phyloP scores from a whole-genome alignment of 2,888 invertebrate genomes.

The Lottia scabra region DNA sequence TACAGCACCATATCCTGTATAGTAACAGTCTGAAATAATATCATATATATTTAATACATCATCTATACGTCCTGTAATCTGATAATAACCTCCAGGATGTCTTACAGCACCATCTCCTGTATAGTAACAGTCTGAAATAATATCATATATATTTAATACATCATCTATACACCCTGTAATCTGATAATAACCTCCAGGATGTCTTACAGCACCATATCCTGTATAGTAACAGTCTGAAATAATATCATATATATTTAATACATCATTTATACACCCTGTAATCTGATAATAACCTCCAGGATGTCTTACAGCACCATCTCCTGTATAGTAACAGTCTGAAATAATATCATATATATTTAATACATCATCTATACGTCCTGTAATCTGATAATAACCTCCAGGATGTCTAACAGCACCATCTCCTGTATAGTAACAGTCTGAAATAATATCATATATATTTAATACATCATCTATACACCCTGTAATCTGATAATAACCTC shows the following conservation, averaged over 20 bases:
- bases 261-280: slow-evolving; percentile 72
- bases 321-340: slow-evolving; percentile 70
- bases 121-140: slow-evolving; percentile 69
- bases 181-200: slow-evolving; percentile 69
- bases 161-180: slow-evolving; percentile 73
- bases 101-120: slow-evolving; percentile 71
- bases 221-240: slow-evolving; percentile 70
- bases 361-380: slow-evolving; percentile 72
- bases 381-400: slow-evolving; percentile 71
- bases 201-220: slow-evolving; percentile 71
- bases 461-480: slow-evolving; percentile 73
- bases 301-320: slow-evolving; percentile 70
- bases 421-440: slow-evolving; percentile 71
- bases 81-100: slow-evolving; percentile 68
- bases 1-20: slow-evolving; percentile 71
- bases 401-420: slow-evolving; percentile 69
- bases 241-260: slow-evolving; percentile 70
- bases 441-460: slow-evolving; percentile 65
- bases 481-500: slow-evolving; percentile 71
- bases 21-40: slow-evolving; percentile 68
- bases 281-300: slow-evolving; percentile 70
- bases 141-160: slow-evolving; percentile 71
- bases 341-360: slow-evolving; percentile 68
- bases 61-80: slow-evolving; percentile 72
- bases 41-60: slow-evolving; percentile 72